phyloP scores from a whole-genome alignment of 2,888 invertebrate genomes.

The Isoperla grammatica region DNA sequence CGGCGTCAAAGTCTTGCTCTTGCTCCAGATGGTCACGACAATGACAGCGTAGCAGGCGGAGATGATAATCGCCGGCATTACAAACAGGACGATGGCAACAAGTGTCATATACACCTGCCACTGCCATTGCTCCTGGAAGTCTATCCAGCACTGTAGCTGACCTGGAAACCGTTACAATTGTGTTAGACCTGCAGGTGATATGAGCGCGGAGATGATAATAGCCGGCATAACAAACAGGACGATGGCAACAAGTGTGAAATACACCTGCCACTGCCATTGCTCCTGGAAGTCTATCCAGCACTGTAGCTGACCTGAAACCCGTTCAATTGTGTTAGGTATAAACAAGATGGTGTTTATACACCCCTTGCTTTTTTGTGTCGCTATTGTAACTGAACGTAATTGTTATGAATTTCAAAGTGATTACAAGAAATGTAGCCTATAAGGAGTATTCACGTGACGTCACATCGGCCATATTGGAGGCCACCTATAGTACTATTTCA shows the following conservation, averaged over 20 bases:
- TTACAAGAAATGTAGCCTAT: no score
- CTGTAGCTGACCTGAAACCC: conserved; percentile 57
- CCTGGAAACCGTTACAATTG: conserved; percentile 50
- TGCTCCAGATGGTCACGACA: conserved; percentile 88
- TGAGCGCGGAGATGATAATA: conserved; percentile 78
- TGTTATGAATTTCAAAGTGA: no score
- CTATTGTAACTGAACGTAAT: no score
- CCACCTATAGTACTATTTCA: no score
- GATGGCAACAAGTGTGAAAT: conserved; percentile 77
- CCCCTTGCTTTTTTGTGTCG: no score
- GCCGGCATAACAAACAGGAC: conserved; percentile 82
- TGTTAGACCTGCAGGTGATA: no score
- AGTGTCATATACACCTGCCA: conserved; percentile 89
- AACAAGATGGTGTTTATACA: no score
- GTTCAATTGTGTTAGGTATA: no score
- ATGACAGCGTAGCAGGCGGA: conserved; percentile 87
- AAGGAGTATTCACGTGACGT: no score
- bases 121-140: conserved; percentile 62
- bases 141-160: conserved; percentile 83
- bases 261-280: conserved; percentile 76
- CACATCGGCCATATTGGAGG: no score
- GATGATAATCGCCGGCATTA: conserved; percentile 81
- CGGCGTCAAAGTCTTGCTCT: conserved; percentile 59
- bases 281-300: conserved; percentile 84
- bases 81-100: conserved; percentile 75